Evolutionary conservation across 2,113 vertebrate species (phyloP).

Genomic region (Cromileptes altivelis): DNA sequence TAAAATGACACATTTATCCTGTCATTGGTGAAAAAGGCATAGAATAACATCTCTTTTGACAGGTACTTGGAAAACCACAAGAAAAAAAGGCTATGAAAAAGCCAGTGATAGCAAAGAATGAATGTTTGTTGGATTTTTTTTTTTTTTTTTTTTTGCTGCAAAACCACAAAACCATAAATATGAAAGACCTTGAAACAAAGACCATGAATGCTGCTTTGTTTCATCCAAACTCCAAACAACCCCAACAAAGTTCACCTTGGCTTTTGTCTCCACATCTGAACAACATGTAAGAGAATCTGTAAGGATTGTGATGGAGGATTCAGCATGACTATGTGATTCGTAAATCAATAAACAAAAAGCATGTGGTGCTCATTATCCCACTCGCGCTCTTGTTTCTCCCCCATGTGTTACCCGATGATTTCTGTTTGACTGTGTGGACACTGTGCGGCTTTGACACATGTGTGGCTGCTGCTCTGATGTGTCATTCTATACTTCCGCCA

Average conservation of each 20-base stretch:
- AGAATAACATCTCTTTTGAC: constrained; percentile 19
- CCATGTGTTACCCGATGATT: neutral
- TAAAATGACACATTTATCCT: constrained; percentile 24
- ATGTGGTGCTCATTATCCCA: constrained; percentile 20
- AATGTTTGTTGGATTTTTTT: neutral
- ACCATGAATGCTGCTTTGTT: constrained; percentile 1
- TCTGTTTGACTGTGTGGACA: neutral
- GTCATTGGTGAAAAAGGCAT: neutral
- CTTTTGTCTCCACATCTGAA: constrained; percentile 6
- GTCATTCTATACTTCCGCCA: neutral
- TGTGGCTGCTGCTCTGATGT: neutral
- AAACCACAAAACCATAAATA: neutral
- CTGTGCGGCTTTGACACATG: neutral
- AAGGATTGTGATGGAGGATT: neutral
- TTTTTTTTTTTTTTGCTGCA: neutral
- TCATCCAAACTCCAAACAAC: neutral
- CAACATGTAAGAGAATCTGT: neutral
- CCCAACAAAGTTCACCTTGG: neutral
- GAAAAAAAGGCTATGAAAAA: neutral
- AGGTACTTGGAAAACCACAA: neutral
- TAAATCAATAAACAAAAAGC: constrained; percentile 12
- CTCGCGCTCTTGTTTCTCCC: neutral
- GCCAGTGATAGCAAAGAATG: neutral
- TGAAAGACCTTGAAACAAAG: neutral
- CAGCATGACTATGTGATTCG: neutral